Conservation (phyloP, 2,113 vertebrate species). For the Paramisgurnus dabryanus region DNA sequence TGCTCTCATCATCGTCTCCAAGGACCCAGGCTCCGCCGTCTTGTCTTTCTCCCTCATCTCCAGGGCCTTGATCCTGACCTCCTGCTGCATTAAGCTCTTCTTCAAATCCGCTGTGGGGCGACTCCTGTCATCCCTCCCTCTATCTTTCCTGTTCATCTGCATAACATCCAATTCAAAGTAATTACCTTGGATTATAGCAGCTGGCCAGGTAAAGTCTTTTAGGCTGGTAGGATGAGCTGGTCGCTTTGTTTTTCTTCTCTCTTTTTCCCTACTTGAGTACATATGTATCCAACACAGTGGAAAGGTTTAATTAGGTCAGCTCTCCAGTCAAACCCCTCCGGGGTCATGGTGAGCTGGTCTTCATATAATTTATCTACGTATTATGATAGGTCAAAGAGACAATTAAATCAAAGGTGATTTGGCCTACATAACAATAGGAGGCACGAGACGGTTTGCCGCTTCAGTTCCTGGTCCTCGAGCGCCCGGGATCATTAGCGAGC, state of each 20-base stretch:
- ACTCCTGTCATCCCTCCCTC: neutral
- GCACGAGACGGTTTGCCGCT: neutral
- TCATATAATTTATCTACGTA: conserved; percentile 37
- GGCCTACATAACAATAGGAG: conserved; percentile 40
- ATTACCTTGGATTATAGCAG: conserved; percentile 29
- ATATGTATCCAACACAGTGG: conserved; percentile 8
- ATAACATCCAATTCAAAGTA: conserved; percentile 23
- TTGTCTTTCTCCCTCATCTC: conserved; percentile 46
- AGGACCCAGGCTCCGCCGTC: conserved; percentile 25
- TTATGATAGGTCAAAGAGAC: conserved; percentile 45
- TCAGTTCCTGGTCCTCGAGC: conserved; percentile 5
- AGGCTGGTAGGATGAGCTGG: neutral
- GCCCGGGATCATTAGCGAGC: conserved; percentile 40
- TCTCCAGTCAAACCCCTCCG: conserved; percentile 25
- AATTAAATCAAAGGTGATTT: conserved; percentile 45
- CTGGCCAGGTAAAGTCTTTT: conserved; percentile 29
- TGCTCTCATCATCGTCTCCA: conserved; percentile 33
- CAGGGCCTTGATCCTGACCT: conserved; percentile 42
- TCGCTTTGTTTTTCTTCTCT: neutral
- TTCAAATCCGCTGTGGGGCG: conserved; percentile 1
- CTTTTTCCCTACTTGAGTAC: neutral
- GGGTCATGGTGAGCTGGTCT: neutral
- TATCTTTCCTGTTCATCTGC: neutral
- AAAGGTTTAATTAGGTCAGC: conserved; percentile 41
- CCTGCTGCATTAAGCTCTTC: conserved; percentile 41